Evolutionary conservation across 2,888 invertebrate genomes (phyloP).

Genomic region (Sarcophaga caerulescens): DNA sequence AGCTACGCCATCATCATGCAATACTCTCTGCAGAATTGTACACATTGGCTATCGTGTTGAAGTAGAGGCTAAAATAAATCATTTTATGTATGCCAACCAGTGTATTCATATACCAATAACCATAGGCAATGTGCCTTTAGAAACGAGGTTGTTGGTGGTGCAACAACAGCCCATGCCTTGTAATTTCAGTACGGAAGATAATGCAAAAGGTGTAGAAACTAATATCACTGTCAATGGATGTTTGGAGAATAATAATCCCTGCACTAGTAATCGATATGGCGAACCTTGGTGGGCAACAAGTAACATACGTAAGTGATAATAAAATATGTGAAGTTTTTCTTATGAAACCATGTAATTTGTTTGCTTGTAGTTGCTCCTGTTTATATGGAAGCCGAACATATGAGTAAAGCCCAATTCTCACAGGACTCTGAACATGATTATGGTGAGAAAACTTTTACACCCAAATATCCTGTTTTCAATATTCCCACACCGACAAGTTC

Average conservation of each 20-base stretch:
- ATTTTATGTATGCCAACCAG: conserved; percentile 73
- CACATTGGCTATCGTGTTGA: conserved; percentile 77
- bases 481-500: conserved; percentile 62
- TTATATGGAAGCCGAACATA: conserved; percentile 77
- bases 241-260: background rate
- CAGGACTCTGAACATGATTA: conserved; percentile 69
- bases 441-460: conserved; percentile 70
- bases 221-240: conserved; percentile 58
- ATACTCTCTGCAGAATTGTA: conserved; percentile 75
- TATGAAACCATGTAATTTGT: background rate
- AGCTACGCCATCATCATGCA: conserved; percentile 77
- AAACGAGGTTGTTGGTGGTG: conserved; percentile 58
- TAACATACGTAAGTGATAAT: conserved; percentile 69
- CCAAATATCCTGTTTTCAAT: conserved; percentile 74
- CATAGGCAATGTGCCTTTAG: conserved; percentile 79
- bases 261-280: background rate
- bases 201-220: background rate
- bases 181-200: background rate
- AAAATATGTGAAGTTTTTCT: background rate
- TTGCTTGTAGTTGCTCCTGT: conserved; percentile 75
- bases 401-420: conserved; percentile 69
- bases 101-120: conserved; percentile 75
- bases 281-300: conserved; percentile 72
- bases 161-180: conserved; percentile 67
- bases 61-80: conserved; percentile 74